A percentile compares a stretch with the other conserved stretches of the same genome.
Evolutionary conservation across 2,888 invertebrate genomes (phyloP).

Genomic region (Drosophila quinaria): DNA sequence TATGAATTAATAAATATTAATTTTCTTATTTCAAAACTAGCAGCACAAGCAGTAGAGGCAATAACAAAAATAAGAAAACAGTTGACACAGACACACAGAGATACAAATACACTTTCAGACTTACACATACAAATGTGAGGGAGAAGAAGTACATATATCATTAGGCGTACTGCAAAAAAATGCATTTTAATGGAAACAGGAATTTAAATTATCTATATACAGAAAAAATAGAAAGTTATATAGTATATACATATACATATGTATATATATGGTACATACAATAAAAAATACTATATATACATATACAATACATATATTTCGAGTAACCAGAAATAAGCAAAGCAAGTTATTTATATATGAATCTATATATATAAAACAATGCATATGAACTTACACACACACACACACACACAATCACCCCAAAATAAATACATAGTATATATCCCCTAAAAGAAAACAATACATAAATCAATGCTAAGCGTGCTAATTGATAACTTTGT

Average conservation of each 20-base stretch:
- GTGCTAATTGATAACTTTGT: conserved; percentile 43
- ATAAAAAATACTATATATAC: conserved; percentile 40
- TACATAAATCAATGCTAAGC: conserved; percentile 39
- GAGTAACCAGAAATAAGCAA: conserved; percentile 59
- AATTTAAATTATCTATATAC: conserved; percentile 79
- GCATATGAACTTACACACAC: conserved; percentile 28
- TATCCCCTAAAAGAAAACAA: background rate
- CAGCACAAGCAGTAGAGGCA: conserved; percentile 62
- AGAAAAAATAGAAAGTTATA: conserved; percentile 51
- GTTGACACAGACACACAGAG: conserved; percentile 22
- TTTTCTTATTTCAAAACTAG: conserved; percentile 41
- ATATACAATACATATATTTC: conserved; percentile 66
- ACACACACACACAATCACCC: conserved; percentile 24
- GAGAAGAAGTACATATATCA: conserved; percentile 57
- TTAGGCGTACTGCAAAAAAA: conserved; percentile 80
- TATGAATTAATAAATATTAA: no score
- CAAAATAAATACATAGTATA: conserved; percentile 6
- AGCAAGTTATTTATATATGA: conserved; percentile 78
- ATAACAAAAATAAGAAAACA: conserved; percentile 10
- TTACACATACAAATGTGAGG: conserved; percentile 20
- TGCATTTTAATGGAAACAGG: conserved; percentile 78
- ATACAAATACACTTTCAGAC: background rate
- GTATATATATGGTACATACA: conserved; percentile 36
- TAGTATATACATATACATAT: conserved; percentile 46
- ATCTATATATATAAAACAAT: conserved; percentile 59